phyloP scores from a whole-genome alignment of 2,797 vertebrate species.

The Enteromius paludinosus region DNA sequence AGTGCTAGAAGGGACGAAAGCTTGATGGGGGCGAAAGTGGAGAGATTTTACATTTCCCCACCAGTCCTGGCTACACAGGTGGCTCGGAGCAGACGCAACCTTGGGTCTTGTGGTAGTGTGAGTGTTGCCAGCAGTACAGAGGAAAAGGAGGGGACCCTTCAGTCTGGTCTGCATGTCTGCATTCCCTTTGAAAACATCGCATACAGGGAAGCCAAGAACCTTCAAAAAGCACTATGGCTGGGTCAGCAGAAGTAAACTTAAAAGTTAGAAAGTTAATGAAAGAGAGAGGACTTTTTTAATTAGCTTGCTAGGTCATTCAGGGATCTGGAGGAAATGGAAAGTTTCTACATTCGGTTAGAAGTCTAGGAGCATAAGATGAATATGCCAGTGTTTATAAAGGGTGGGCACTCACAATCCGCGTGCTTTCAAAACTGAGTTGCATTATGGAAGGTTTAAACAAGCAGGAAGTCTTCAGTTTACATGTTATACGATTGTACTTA shows the following conservation, averaged over 20 bases:
- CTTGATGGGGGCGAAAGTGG: constrained; percentile 27
- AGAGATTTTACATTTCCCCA: constrained; percentile 49
- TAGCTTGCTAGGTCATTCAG: constrained; percentile 13
- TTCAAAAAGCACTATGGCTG: constrained; percentile 66
- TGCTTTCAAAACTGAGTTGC: constrained; percentile 3
- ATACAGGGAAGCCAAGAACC: constrained; percentile 59
- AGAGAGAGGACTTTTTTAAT: constrained; percentile 40
- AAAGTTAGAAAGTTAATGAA: constrained; percentile 31
- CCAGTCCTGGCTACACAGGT: constrained; percentile 52
- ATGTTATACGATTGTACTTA: constrained; percentile 26
- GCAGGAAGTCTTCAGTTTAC: neutral
- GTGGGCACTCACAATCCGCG: constrained; percentile 16
- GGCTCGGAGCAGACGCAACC: constrained; percentile 30
- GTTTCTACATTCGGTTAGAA: constrained; percentile 23
- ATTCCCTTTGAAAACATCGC: constrained; percentile 52
- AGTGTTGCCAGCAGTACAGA: constrained; percentile 45
- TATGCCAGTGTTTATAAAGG: constrained; percentile 23
- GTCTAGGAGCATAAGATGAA: constrained; percentile 24
- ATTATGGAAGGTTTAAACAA: constrained; percentile 32
- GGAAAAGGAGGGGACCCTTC: constrained; percentile 47
- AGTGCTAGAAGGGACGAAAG: constrained; percentile 35
- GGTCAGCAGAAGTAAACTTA: constrained; percentile 37
- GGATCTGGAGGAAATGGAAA: constrained; percentile 47
- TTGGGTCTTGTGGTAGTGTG: constrained; percentile 22
- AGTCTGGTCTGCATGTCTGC: constrained; percentile 45